Percentiles rank a stretch among this genome's conserved stretches.
Conservation (phyloP, 2,113 vertebrate genomes). For the Todiramphus saurophagus region DNA sequence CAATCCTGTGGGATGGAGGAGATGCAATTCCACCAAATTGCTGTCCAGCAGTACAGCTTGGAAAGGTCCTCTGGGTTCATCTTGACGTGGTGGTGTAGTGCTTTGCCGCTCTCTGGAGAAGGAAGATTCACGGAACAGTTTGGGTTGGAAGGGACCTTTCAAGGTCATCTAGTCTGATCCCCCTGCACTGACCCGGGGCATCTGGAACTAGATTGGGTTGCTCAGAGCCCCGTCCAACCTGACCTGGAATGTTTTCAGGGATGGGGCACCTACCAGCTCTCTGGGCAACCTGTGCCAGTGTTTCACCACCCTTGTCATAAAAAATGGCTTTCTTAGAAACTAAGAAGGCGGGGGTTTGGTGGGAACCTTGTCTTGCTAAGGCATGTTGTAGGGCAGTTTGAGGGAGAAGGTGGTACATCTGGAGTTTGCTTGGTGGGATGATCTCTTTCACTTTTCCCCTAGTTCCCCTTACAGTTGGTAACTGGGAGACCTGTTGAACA, state of each 20-base stretch:
- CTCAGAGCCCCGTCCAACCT: rapidly evolving
- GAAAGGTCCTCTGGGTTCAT: not conserved
- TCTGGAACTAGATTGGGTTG: not conserved
- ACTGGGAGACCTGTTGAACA: not conserved
- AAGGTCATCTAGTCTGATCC: rapidly evolving
- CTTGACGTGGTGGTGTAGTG: rapidly evolving
- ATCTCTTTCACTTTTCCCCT: not conserved
- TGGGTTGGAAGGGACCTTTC: not conserved
- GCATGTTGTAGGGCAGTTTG: too few relatives aligned
- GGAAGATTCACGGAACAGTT: not conserved
- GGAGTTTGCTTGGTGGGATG: not conserved
- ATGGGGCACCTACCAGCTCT: not conserved
- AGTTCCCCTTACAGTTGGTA: rapidly evolving
- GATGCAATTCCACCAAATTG: not conserved
- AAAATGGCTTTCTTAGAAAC: not conserved
- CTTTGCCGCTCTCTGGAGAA: not conserved
- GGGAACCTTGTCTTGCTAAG: not conserved
- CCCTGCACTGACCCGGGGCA: rapidly evolving
- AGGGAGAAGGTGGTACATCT: not conserved
- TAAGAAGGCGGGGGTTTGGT: not conserved
- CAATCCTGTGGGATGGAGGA: not conserved
- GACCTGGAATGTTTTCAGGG: not conserved
- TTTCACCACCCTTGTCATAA: not conserved
- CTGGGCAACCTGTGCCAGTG: not conserved
- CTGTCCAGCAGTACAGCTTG: not conserved